Evolutionary conservation across 2,113 vertebrate species (phyloP).

Genomic region (Erythrocercus mccallii): DNA sequence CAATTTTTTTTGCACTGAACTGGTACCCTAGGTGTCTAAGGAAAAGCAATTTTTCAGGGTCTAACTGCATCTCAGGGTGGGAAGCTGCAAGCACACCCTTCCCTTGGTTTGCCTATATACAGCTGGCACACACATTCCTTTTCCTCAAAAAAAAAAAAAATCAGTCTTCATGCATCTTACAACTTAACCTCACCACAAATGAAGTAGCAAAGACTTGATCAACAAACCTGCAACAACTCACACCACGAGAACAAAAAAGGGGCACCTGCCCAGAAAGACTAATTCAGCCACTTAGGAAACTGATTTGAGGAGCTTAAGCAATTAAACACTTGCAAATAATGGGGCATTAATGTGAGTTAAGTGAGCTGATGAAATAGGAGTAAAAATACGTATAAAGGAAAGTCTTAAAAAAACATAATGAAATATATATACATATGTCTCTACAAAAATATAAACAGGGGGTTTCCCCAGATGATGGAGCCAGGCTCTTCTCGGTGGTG

Average conservation of each 20-base stretch:
- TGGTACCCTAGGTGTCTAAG: too few species aligned
- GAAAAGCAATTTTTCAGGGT: not conserved
- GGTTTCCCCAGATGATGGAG: not conserved
- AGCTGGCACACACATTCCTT: not conserved
- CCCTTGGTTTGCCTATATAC: not conserved
- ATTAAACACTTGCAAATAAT: not conserved
- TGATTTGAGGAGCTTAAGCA: not conserved
- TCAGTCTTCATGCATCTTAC: rapidly evolving
- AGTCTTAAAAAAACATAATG: rapidly evolving
- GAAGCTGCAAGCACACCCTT: not conserved
- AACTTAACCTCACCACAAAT: not conserved
- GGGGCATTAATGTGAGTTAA: rapidly evolving
- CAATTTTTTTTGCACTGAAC: not conserved
- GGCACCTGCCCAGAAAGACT: not conserved
- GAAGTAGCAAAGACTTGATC: not conserved
- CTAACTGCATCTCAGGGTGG: not conserved
- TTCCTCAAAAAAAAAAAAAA: not conserved
- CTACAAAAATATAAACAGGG: not conserved
- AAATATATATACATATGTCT: not conserved
- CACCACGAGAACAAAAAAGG: rapidly evolving
- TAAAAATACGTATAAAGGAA: rapidly evolving
- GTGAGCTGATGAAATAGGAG: rapidly evolving
- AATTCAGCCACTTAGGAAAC: rapidly evolving
- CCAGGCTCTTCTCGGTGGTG: not conserved
- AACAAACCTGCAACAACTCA: not conserved